Evolutionary conservation across 1,140 invertebrate species (phyloP).

Genomic region (Brachionus plicatilis): DNA sequence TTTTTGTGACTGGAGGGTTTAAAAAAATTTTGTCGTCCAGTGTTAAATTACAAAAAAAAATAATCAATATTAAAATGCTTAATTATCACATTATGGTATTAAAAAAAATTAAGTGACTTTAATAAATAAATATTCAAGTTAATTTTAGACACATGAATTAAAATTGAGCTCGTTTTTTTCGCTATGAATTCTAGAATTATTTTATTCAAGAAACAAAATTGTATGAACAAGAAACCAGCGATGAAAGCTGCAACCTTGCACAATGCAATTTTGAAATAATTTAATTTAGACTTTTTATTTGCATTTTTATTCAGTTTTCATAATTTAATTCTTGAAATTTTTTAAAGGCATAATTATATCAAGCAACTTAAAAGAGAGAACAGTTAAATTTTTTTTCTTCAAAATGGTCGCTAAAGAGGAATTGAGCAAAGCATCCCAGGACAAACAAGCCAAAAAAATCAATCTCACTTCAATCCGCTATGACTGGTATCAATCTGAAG

Average conservation of each 20-base stretch:
- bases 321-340: not conserved
- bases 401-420: constrained; percentile 15
- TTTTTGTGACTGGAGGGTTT: too few species aligned
- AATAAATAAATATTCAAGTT: too few species aligned
- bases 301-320: not conserved
- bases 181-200: not conserved
- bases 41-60: too few species aligned
- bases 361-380: not conserved
- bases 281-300: not conserved
- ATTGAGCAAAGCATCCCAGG: not conserved
- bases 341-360: not conserved
- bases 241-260: not conserved
- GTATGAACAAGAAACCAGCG: not conserved
- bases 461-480: not conserved
- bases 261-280: not conserved
- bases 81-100: too few species aligned
- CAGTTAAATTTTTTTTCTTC: not conserved
- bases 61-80: too few species aligned
- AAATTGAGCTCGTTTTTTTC: not conserved
- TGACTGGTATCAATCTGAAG: not conserved
- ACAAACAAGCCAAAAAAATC: not conserved
- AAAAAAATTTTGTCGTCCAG: too few species aligned
- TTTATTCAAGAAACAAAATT: not conserved
- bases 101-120: too few species aligned
- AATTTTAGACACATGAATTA: not conserved